Evolutionary conservation across 2,113 vertebrate species (phyloP).

Genomic region (Zosterops lateralis): DNA sequence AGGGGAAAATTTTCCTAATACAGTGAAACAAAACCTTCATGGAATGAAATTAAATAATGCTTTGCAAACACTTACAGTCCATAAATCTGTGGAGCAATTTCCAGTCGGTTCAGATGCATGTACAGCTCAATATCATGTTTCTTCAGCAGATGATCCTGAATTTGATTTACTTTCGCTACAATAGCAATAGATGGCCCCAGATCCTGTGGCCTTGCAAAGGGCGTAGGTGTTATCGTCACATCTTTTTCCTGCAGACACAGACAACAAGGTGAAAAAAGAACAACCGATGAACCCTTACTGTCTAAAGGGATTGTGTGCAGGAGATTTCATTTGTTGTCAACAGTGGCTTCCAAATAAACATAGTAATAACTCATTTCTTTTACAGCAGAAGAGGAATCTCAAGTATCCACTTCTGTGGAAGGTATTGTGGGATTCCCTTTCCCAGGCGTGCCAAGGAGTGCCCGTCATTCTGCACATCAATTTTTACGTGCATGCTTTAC

Average conservation of each 20-base stretch:
- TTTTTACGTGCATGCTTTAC: background rate
- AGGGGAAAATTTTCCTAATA: background rate
- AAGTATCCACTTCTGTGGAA: background rate
- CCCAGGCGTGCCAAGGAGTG: background rate
- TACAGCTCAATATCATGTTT: slow-evolving; percentile 94
- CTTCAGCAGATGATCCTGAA: slow-evolving; percentile 96
- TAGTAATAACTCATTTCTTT: background rate
- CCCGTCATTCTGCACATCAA: background rate
- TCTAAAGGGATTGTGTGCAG: background rate
- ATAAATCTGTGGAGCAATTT: slow-evolving; percentile 98
- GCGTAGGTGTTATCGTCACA: slow-evolving; percentile 89
- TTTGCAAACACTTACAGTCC: slow-evolving; percentile 88
- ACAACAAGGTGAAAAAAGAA: background rate
- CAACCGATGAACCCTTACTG: background rate
- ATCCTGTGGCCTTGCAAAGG: slow-evolving; percentile 96
- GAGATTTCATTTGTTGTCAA: background rate
- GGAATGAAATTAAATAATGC: background rate
- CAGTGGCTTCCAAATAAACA: background rate
- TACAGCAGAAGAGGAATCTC: background rate
- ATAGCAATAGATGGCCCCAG: slow-evolving; percentile 93
- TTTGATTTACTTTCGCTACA: slow-evolving; percentile 97
- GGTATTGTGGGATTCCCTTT: background rate
- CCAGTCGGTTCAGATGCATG: slow-evolving; percentile 95
- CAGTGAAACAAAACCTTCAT: background rate
- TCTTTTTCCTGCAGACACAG: slow-evolving; percentile 85